A percentile compares a stretch with the other conserved stretches of the same genome.
Evolutionary conservation across 2,797 vertebrate genomes (phyloP).

Genomic region (Lithobates sylvaticus): DNA sequence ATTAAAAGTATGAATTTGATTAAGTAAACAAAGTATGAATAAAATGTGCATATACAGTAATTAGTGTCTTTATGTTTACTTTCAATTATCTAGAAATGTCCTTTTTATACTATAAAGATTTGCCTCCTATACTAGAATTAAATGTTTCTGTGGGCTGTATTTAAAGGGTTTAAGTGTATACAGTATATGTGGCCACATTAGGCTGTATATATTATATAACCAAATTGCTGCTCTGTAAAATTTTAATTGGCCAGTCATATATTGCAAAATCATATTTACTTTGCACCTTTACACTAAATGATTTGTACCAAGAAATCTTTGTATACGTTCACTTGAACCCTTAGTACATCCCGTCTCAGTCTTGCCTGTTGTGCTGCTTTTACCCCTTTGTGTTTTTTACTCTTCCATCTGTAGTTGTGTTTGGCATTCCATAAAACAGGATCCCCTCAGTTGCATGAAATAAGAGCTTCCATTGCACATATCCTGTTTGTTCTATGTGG

Average conservation of each 20-base stretch:
- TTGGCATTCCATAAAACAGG: slow-evolving; percentile 76
- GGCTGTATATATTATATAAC: no score
- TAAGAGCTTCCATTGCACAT: slow-evolving; percentile 71
- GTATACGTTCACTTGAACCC: neutral
- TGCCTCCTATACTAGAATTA: slow-evolving; percentile 7
- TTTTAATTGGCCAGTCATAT: neutral
- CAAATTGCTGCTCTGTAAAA: neutral
- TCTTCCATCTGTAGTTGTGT: slow-evolving; percentile 67
- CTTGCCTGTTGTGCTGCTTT: slow-evolving; percentile 37
- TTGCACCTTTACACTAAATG: no score
- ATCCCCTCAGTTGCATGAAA: slow-evolving; percentile 75
- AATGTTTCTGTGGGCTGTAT: neutral
- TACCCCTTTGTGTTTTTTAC: slow-evolving; percentile 67
- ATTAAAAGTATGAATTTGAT: no score
- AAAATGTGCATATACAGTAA: no score
- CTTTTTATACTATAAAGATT: neutral
- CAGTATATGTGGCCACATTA: neutral
- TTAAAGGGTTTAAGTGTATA: neutral
- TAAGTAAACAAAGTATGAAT: no score
- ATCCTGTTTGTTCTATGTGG: slow-evolving; percentile 72
- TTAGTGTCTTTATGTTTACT: no score
- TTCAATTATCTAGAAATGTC: neutral
- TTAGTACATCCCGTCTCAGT: neutral
- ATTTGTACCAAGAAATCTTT: no score
- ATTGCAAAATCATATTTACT: neutral